Conservation (phyloP, 2,113 vertebrate species). For the Myrmecophaga tridactyla region DNA sequence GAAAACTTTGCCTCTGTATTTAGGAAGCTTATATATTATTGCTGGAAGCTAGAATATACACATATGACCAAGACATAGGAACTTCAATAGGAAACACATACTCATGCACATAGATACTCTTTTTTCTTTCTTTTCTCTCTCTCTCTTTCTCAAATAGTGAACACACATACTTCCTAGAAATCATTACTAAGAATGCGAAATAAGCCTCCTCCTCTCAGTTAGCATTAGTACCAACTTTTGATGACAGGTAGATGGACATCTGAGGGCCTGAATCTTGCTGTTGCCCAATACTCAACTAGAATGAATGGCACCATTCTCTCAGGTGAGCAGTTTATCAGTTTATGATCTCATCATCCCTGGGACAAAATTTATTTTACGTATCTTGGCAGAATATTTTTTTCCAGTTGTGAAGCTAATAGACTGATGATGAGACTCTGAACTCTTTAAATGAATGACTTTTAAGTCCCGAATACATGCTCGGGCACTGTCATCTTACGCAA, state of each 20-base stretch:
- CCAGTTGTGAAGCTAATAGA: neutral
- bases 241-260: neutral
- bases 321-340: constrained; percentile 7
- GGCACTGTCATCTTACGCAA: neutral
- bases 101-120: no score
- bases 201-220: neutral
- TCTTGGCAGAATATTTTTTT: neutral
- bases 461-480: neutral
- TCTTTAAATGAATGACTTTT: constrained; percentile 33
- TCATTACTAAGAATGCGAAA: neutral
- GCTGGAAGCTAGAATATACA: neutral
- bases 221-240: neutral
- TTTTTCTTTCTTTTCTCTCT: no score
- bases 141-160: neutral
- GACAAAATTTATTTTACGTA: constrained; percentile 27
- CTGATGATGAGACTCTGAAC: neutral
- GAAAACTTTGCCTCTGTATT: neutral
- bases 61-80: neutral
- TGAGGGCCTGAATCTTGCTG: neutral
- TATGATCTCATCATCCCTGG: neutral
- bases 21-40: neutral
- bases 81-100: neutral
- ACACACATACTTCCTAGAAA: neutral
- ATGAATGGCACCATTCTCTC: neutral
- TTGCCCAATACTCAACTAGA: neutral